Evolutionary conservation across 2,113 vertebrate genomes (phyloP), one percentile per base, ranked within the genome.

Genomic region (Penelope pileata): DNA sequence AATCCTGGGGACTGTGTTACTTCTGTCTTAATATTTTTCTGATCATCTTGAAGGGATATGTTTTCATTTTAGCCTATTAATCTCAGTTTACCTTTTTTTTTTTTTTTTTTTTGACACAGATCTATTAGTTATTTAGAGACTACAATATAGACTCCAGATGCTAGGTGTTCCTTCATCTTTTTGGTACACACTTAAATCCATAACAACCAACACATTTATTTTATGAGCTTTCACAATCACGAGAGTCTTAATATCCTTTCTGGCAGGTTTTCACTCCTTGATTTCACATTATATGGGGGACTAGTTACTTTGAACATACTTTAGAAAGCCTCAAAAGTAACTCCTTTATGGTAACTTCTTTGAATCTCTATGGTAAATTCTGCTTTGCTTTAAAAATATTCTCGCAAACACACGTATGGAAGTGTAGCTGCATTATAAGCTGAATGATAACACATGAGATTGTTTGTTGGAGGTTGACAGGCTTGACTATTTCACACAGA

Each of bases 131-230:
- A 90, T 96, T 96, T 97, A 92, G 92, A 96, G 94, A 97, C 95
- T 96, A 96, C 87, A 86, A 72, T 83, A 95, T 88, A 96, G 93
- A 94, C 77, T 95, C 87, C 93, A 97, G 94, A 97, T 97, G 97
- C 94, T 94, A 93, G 88, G 80, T 95, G 83, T 91, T 91, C 93
- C 94, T 96, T 97, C 97, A 92, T 98, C 93, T 86, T 96, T 97
- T 78, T 93, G 90, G 93, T 97, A 76, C 69, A 48, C 90, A 53
- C 94, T 97, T 96, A 97, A 97, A 97, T 96, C 95, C 92, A 75
- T 97, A 97, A 97, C 95, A 97, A 96, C 95, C 94, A 96, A 93
- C 94, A 95, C 77, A 94, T 96, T 96, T 96, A 86, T 93, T 97
- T 96, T 96, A 96, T 70, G 95, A 94, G 60, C 80, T 66, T 77